phyloP scores from a whole-genome alignment of 2,113 vertebrate genomes.

The Myotis davidii region DNA sequence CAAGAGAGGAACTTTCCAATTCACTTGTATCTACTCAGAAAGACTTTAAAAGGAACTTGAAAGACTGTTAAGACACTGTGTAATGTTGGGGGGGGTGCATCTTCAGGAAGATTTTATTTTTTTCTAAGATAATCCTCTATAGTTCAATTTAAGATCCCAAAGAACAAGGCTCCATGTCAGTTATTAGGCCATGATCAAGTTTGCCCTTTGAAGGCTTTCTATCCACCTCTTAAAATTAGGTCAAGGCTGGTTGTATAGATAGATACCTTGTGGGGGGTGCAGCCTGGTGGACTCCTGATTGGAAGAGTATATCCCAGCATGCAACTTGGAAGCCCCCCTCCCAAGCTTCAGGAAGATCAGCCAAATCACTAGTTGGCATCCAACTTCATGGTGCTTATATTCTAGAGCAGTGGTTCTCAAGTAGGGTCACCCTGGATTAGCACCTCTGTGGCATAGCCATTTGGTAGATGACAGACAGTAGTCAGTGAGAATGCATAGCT shows the following conservation, averaged over 20 bases:
- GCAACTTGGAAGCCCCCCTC: not conserved
- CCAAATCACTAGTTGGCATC: not conserved
- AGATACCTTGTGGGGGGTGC: not conserved
- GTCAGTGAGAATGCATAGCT: not conserved
- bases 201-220: not conserved
- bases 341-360: not conserved
- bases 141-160: not conserved
- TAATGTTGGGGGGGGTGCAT: not conserved
- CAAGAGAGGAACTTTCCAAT: slow-evolving; percentile 16
- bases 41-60: slow-evolving; percentile 7
- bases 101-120: not conserved
- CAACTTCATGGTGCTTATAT: not conserved
- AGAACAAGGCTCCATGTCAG: not conserved
- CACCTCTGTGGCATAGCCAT: not conserved
- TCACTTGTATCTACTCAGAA: not conserved
- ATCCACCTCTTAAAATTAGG: not conserved
- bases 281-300: not conserved
- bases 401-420: not conserved
- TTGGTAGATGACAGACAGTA: not conserved
- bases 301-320: not conserved
- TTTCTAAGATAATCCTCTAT: not conserved
- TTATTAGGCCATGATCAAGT: not conserved
- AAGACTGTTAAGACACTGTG: not conserved
- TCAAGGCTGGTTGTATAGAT: not conserved
- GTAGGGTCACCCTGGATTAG: too few species aligned